Evolutionary conservation across 2,113 vertebrate species (phyloP), one percentile per base, ranked within the genome.

Genomic region (Epinephelus lanceolatus): DNA sequence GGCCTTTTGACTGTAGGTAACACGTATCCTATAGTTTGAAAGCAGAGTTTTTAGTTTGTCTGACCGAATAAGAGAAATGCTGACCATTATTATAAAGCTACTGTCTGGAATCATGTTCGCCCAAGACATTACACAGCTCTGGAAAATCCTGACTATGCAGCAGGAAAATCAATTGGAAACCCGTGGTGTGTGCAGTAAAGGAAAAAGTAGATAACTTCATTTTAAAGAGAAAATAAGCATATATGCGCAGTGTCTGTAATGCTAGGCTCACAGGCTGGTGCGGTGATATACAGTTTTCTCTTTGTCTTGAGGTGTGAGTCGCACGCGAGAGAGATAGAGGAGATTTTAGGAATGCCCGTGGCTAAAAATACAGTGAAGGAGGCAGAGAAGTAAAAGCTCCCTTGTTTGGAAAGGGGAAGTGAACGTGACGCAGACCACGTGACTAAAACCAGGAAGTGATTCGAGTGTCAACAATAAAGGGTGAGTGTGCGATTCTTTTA

Each of bases 401-500:
- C 52, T 25, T 12, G 23, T 71, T 71, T 57, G 52, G 51, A 8
- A 30, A 1, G n/a, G 2, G 67, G 6, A 63, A 1, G 12, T 76
- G 55, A 91, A 90, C 73, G 84, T 51, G 12, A 25, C 82, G 0
- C 6, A 3, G 0, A 66, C 42, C 93, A 95, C 85, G 89, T 95
- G 93, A 91, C 69, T 21, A 11, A 33, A 83, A 75, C 51, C 81
- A 70, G 93, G 93, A 95, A 94, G 88, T 52, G 30, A 52, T 0
- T 66, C 14, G 25, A 70, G n/a, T 69, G 78, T 90, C 81, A 86
- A 89, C 83, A 94, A 71, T 45, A 76, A 62, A 69, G 7, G 86
- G 92, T 94, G 87, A 91, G 93, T 84, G 63, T 72, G 89, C 86
- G 63, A 11, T 78, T 86, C 27, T 75, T 63, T 57, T 1, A 14